Percentiles rank a stretch among this genome's conserved stretches.
These are phyloP conservation scores for Kryptolebias ocellatus DNA, from an alignment of 2,797 vertebrate genomes.

Conservation along the genomic window DNA sequence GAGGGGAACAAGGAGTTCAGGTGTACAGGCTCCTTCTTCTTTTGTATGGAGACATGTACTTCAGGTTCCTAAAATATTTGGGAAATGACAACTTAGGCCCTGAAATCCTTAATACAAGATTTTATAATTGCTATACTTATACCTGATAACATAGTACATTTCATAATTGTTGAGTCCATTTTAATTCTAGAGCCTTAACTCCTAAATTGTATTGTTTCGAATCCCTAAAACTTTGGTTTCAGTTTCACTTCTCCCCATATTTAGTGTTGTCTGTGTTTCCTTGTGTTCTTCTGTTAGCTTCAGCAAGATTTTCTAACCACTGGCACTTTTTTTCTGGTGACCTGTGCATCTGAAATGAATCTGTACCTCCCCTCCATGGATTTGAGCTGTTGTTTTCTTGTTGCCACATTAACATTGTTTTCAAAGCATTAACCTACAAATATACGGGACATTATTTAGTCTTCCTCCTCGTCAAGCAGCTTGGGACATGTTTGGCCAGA, in stretches of 20 bases:
- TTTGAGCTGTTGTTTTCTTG: constrained; percentile 23
- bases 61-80: too few species aligned
- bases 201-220: neutral
- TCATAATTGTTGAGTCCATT: constrained; percentile 2
- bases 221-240: neutral
- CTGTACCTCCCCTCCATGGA: neutral
- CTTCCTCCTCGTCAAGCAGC: constrained; percentile 38
- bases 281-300: neutral
- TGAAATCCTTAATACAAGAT: too few species aligned
- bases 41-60: too few species aligned
- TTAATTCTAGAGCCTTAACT: neutral
- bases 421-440: constrained; percentile 60
- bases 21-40: too few species aligned
- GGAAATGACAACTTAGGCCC: too few species aligned
- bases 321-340: constrained; percentile 26
- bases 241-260: neutral
- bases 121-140: too few species aligned
- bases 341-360: constrained; percentile 23
- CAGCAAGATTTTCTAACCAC: constrained; percentile 7
- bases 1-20: neutral
- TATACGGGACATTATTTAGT: constrained; percentile 50
- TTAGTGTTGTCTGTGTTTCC: neutral
- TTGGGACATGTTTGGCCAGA: constrained; percentile 59
- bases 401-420: constrained; percentile 50
- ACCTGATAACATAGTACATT: neutral